Percentiles rank a stretch among this genome's conserved stretches.
phyloP scores from a whole-genome alignment of 2,797 vertebrate species.

The Columba guinea region DNA sequence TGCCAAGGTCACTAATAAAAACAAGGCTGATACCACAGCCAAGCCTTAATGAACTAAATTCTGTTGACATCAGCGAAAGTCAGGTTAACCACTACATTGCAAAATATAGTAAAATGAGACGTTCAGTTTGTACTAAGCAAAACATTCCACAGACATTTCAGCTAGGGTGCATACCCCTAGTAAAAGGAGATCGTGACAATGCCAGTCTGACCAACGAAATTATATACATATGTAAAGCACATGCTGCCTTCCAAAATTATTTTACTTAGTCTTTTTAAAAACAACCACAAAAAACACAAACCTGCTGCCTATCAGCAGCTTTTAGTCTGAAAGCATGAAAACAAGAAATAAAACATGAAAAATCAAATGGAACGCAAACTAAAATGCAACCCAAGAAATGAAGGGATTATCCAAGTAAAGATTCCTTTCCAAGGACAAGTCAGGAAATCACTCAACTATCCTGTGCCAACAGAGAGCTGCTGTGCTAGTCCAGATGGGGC shows the following conservation, averaged over 20 bases:
- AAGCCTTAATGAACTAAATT: not conserved
- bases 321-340: not conserved
- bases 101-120: not conserved
- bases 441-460: not conserved
- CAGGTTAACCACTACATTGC: not conserved
- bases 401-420: not conserved
- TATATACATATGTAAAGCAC: not conserved
- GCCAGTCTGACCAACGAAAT: not conserved
- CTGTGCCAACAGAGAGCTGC: not conserved
- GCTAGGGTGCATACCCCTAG: not conserved
- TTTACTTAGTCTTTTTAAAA: not conserved
- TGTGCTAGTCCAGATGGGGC: conserved; percentile 25
- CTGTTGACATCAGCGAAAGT: not conserved
- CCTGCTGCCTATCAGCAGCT: not conserved
- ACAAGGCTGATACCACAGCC: not conserved
- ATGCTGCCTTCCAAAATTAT: not conserved
- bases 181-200: not conserved
- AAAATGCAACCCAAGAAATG: conserved; percentile 5
- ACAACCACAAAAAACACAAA: not conserved
- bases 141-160: not conserved
- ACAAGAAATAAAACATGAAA: not conserved
- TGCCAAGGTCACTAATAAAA: not conserved
- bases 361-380: not conserved
- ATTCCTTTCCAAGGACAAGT: not conserved
- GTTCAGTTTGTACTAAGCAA: not conserved